Conservation (phyloP, 2,113 vertebrate genomes). For the Elaphurus davidianus region DNA sequence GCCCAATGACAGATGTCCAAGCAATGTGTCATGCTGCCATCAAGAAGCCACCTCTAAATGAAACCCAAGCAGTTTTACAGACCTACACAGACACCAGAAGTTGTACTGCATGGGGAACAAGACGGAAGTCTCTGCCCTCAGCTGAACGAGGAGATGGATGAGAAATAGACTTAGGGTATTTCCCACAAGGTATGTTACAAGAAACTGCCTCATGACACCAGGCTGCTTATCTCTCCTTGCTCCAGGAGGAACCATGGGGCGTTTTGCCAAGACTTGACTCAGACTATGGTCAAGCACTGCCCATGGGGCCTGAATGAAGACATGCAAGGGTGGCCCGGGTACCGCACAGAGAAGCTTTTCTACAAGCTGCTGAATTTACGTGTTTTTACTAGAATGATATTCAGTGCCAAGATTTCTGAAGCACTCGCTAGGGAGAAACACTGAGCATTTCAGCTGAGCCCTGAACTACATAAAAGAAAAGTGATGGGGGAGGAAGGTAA, state of each 20-base stretch:
- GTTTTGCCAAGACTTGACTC: neutral
- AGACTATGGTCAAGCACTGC: neutral
- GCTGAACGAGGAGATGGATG: neutral
- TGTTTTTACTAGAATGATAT: constrained; percentile 14
- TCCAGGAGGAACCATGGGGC: neutral
- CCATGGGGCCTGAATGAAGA: neutral
- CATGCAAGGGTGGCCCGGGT: neutral
- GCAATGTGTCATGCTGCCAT: neutral
- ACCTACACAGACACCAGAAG: neutral
- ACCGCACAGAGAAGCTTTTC: neutral
- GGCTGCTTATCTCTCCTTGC: neutral
- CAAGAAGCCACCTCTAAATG: neutral
- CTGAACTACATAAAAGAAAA: constrained; percentile 30
- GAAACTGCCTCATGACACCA: neutral
- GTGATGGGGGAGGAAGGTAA: neutral
- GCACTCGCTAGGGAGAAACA: neutral
- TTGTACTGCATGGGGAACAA: neutral
- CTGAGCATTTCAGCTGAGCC: neutral
- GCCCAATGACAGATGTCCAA: neutral
- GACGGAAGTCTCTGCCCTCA: neutral
- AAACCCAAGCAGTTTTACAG: neutral
- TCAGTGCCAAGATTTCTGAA: constrained; percentile 7
- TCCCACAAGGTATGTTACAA: neutral
- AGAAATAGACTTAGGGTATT: neutral
- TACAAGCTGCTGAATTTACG: neutral